Percentiles rank a stretch among this genome's conserved stretches.
phyloP scores from a whole-genome alignment of 1,140 invertebrate genomes.

The Bombus sylvicola region DNA sequence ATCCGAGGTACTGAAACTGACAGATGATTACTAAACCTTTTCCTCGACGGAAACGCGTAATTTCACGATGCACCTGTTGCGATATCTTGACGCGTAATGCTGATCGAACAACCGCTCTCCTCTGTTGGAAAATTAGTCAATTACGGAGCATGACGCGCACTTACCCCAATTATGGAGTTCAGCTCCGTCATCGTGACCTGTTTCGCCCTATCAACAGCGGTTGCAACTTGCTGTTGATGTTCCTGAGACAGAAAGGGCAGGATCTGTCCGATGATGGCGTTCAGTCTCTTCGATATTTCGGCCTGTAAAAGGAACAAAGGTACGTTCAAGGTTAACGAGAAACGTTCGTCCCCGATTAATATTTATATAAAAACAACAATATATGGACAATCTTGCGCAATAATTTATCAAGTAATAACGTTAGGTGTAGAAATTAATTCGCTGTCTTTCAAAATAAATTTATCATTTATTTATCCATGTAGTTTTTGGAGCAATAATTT shows the following conservation, averaged over 20 bases:
- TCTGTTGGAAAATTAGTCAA: slow-evolving; percentile 2
- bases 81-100: not conserved
- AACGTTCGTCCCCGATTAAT: not conserved
- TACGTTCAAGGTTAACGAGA: too few relatives aligned
- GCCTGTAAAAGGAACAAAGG: slow-evolving; percentile 85
- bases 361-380: not conserved
- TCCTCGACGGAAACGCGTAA: not conserved
- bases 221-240: slow-evolving; percentile 96
- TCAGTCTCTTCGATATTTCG: slow-evolving; percentile 96
- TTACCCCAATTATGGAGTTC: slow-evolving; percentile 94
- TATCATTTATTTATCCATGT: not conserved
- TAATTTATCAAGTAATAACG: not conserved
- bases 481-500: not conserved
- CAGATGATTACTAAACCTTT: not conserved
- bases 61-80: slow-evolving; percentile 5
- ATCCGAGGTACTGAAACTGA: too few relatives aligned
- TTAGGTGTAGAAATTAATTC: not conserved
- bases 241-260: slow-evolving; percentile 96
- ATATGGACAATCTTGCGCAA: too few relatives aligned
- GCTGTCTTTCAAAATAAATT: not conserved
- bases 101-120: not conserved
- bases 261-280: slow-evolving; percentile 94
- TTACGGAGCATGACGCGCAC: slow-evolving; percentile 71
- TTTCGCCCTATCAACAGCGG: slow-evolving; percentile 96
- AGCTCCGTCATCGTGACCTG: slow-evolving; percentile 97